These are phyloP conservation scores for Kuschelorhynchus macadamiae DNA, from an alignment of 2,888 invertebrate genomes.

Conservation along the genomic window DNA sequence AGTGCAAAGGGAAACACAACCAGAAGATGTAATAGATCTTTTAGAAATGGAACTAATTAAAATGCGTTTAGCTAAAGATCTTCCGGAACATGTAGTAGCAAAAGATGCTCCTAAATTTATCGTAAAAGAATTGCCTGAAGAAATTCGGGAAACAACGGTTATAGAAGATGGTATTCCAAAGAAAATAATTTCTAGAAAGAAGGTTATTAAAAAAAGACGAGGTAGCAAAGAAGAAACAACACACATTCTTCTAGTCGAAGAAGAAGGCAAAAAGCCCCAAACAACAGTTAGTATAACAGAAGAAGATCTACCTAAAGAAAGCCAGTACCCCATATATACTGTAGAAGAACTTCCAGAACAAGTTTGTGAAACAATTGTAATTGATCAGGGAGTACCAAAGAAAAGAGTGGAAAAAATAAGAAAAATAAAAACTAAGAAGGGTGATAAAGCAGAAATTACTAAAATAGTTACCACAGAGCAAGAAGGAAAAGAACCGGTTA, in stretches of 20 bases:
- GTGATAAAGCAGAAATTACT: conserved; percentile 58
- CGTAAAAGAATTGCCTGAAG: conserved; percentile 57
- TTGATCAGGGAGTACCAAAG: conserved; percentile 68
- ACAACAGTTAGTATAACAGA: conserved; percentile 67
- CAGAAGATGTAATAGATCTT: conserved; percentile 51
- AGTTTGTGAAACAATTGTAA: conserved; percentile 60
- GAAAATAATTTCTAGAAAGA: conserved; percentile 61
- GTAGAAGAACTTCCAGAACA: conserved; percentile 55
- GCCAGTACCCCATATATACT: conserved; percentile 55
- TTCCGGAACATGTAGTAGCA: conserved; percentile 34
- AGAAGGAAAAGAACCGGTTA: conserved; percentile 60
- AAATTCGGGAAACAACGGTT: conserved; percentile 57
- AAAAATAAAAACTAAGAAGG: conserved; percentile 66
- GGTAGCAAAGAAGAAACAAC: conserved; percentile 59
- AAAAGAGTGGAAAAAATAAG: conserved; percentile 64
- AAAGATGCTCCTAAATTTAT: conserved; percentile 55
- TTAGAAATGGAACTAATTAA: conserved; percentile 60
- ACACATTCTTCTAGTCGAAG: conserved; percentile 60
- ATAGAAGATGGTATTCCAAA: conserved; percentile 56
- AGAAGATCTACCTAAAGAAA: conserved; percentile 39
- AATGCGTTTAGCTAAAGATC: conserved; percentile 56
- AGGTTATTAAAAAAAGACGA: conserved; percentile 60
- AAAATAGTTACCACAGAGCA: conserved; percentile 65
- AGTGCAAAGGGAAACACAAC: conserved; percentile 43
- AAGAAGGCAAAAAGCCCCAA: conserved; percentile 64